Evolutionary conservation across 2,888 invertebrate genomes (phyloP), one percentile per base, ranked within the genome.

Genomic region (Drosophila paranaensis): DNA sequence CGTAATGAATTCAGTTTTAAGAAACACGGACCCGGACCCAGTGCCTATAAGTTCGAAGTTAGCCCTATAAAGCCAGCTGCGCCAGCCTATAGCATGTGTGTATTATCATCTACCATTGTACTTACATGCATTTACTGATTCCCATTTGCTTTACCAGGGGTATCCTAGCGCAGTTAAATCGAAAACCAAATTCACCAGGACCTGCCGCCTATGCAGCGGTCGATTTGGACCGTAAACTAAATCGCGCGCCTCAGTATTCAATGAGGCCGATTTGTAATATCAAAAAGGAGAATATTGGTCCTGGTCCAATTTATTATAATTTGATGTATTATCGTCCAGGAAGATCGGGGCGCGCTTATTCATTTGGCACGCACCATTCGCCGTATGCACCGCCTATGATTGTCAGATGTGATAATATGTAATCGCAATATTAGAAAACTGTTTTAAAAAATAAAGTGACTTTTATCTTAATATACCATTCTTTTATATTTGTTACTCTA

Each of bases 391-490:
- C 91, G 46, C 93, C 93, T n/a, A 87, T 92, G 88, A 81, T 92
- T 62, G 90, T 92, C 57, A 79, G 82, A 54, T 92, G 92, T 82
- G 93, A 93, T 70, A 92, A 92, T 53, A 84, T 88, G 81, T 90
- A 73, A 71, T 77, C 82, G 88, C 85, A 88, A 81, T 90, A 82
- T 90, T 82, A 71, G 70, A 77, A 73, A 58, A 74, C 75, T 76
- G 76, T 71, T 11, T 58, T 75, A 35, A 30, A 51, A 45, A 39
- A 37, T 45, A 57, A 57, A 55, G 42, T 37, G 6, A 45, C 33
- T 0, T 42, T 55, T 8, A 4, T 2, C 5, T 25, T 6, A 45
- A 2, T 13, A 13, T 2, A 16, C 1, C 10, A 16, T 43, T 43
- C 2, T 43, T 16, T 43, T 20, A 43, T 25, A 43, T 3, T 10